phyloP scores from a whole-genome alignment of 2,888 invertebrate genomes.

The Acrocyrtus sp. region DNA sequence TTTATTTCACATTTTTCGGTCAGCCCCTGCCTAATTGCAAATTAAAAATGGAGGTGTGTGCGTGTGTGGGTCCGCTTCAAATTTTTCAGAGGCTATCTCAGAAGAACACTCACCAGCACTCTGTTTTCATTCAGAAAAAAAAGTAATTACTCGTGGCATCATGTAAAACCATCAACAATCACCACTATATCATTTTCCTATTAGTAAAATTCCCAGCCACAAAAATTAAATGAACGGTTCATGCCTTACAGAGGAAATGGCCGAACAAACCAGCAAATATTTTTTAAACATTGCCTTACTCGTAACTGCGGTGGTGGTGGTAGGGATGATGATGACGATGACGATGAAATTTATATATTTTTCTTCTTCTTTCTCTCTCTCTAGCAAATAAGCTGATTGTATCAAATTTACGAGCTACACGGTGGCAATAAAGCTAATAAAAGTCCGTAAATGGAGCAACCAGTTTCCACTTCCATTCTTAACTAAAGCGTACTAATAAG shows the following conservation, averaged over 20 bases:
- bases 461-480: slow-evolving; percentile 41
- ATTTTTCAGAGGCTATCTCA: not conserved
- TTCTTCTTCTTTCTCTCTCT: slow-evolving; percentile 14
- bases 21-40: not conserved
- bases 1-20: not conserved
- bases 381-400: slow-evolving; percentile 48
- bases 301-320: too few species aligned
- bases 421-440: slow-evolving; percentile 53
- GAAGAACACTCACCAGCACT: too few species aligned
- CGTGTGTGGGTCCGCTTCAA: not conserved
- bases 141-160: slow-evolving; percentile 31
- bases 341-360: too few species aligned
- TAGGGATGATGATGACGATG: slow-evolving; percentile 7
- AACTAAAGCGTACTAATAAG: slow-evolving; percentile 11
- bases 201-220: slow-evolving; percentile 1
- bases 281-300: too few species aligned
- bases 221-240: slow-evolving; percentile 4
- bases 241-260: too few species aligned
- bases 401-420: slow-evolving; percentile 50
- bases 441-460: slow-evolving; percentile 51
- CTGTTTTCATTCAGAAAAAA: slow-evolving; percentile 24
- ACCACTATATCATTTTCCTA: slow-evolving; percentile 5
- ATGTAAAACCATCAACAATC: not conserved
- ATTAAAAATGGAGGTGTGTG: not conserved
- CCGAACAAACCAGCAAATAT: too few species aligned